These are phyloP conservation scores for Stictocephala bisonia DNA, from an alignment of 2,888 invertebrate species.

Conservation along the genomic window DNA sequence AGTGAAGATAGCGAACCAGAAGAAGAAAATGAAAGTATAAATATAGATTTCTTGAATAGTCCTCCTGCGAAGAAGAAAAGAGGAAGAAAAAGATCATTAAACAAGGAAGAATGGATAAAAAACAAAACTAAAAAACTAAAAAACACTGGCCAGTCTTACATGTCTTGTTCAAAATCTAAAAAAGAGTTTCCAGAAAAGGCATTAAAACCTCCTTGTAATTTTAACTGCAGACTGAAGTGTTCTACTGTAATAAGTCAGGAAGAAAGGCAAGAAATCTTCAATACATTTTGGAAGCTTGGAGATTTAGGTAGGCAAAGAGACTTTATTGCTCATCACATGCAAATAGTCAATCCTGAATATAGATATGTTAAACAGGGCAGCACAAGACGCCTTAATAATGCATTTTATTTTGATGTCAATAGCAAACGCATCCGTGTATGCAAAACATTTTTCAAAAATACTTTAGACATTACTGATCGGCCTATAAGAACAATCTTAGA, in stretches of 20 bases:
- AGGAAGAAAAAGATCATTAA: conserved; percentile 22
- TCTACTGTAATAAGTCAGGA: conserved; percentile 2
- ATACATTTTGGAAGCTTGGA: conserved; percentile 12
- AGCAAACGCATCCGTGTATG: conserved; percentile 15
- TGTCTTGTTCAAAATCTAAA: conserved; percentile 30
- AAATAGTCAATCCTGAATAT: conserved; percentile 13
- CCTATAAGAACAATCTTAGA: conserved; percentile 18
- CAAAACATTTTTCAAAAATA: conserved; percentile 23
- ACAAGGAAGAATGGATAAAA: conserved; percentile 2
- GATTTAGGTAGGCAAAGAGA: conserved; percentile 25
- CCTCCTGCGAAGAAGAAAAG: background rate
- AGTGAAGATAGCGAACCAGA: conserved; percentile 1
- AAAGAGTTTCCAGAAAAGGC: conserved; percentile 4
- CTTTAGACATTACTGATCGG: conserved; percentile 22
- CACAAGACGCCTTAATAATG: conserved; percentile 30
- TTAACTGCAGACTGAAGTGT: conserved; percentile 22
- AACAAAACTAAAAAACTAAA: conserved; percentile 2
- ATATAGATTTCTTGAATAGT: conserved; percentile 23
- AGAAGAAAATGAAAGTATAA: conserved; percentile 16
- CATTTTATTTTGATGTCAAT: conserved; percentile 31
- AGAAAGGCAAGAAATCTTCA: conserved; percentile 13
- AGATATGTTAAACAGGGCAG: conserved; percentile 24
- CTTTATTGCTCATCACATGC: conserved; percentile 15
- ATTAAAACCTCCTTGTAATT: conserved; percentile 15
- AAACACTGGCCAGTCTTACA: conserved; percentile 15